Percentiles rank a stretch among this genome's conserved stretches.
These are phyloP conservation scores for Cephus runcator DNA, from an alignment of 2,888 invertebrate genomes.

Conservation along the genomic window DNA sequence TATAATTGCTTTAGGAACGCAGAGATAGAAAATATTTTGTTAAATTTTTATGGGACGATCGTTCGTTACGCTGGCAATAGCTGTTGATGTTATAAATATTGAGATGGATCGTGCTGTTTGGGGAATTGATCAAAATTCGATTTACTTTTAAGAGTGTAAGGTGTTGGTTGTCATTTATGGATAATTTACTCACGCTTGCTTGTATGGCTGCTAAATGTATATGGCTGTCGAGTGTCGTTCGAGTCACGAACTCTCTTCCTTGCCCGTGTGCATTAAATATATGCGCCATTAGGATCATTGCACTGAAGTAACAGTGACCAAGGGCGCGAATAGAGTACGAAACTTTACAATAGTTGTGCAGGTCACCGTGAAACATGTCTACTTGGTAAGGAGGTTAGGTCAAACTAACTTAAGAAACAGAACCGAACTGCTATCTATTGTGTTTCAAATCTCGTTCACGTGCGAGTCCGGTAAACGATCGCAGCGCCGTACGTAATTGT, in stretches of 20 bases:
- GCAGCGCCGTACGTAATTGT: neutral
- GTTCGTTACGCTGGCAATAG: no score
- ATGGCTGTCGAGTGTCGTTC: neutral
- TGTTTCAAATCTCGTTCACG: neutral
- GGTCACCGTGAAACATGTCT: neutral
- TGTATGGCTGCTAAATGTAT: neutral
- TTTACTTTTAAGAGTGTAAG: neutral
- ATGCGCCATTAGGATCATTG: neutral
- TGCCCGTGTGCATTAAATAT: neutral
- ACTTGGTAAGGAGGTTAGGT: neutral
- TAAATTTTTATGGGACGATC: no score
- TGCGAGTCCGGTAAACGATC: neutral
- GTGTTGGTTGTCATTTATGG: neutral
- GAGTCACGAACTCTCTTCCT: neutral
- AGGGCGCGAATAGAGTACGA: neutral
- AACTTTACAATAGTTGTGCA: neutral
- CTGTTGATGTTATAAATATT: neutral
- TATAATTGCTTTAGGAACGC: no score
- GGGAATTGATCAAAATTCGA: neutral
- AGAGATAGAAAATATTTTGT: no score
- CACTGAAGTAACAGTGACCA: neutral
- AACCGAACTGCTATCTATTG: neutral
- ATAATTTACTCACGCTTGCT: neutral
- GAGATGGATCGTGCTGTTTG: neutral
- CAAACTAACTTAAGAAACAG: neutral